phyloP scores from a whole-genome alignment of 2,888 invertebrate genomes.

The Melinaea marsaeus region DNA sequence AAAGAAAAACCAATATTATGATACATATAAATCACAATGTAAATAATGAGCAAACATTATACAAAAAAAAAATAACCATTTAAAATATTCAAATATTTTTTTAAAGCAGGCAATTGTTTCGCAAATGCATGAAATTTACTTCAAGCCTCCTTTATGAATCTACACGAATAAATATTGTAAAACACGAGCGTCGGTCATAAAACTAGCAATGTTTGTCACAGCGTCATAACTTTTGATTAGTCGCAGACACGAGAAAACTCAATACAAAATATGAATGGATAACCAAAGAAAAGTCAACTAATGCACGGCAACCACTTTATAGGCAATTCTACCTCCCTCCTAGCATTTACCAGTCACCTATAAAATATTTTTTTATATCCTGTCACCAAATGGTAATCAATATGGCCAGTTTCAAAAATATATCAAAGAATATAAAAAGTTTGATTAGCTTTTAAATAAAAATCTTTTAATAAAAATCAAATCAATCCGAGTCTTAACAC shows the following conservation, averaged over 20 bases:
- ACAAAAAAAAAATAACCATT: too few relatives aligned
- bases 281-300: constrained; percentile 9
- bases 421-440: background rate
- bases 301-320: constrained; percentile 15
- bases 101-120: constrained; percentile 6
- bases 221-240: constrained; percentile 36
- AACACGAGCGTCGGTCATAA: constrained; percentile 35
- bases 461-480: too few relatives aligned
- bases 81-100: background rate
- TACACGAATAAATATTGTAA: constrained; percentile 36
- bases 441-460: too few relatives aligned
- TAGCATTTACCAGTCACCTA: constrained; percentile 11
- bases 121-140: constrained; percentile 9
- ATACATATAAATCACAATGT: too few relatives aligned
- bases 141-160: constrained; percentile 22
- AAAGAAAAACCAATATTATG: too few relatives aligned
- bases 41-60: too few relatives aligned
- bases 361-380: constrained; percentile 10
- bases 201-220: constrained; percentile 35
- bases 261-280: constrained; percentile 26
- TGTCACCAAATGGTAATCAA: too few relatives aligned
- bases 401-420: too few relatives aligned
- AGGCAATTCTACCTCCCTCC: constrained; percentile 7
- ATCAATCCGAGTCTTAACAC: too few relatives aligned
- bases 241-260: constrained; percentile 34